Conservation (phyloP, 1,140 invertebrate species). For the Branchinecta lindahli region DNA sequence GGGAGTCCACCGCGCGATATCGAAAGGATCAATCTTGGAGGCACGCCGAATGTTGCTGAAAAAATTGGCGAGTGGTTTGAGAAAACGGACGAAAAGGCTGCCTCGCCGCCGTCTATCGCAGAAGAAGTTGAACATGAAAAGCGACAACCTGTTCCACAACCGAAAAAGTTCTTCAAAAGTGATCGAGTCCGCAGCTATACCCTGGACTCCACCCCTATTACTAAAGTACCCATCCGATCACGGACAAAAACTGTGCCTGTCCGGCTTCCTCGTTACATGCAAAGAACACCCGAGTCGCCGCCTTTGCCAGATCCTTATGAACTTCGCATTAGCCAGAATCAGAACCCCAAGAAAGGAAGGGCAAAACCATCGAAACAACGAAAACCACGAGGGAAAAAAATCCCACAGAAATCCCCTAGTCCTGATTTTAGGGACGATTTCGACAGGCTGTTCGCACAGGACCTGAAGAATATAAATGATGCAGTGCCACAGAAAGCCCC, state of each 20-base stretch:
- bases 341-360: not conserved
- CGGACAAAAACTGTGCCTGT: too few species aligned
- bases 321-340: not conserved
- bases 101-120: not conserved
- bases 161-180: not conserved
- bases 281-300: too few species aligned
- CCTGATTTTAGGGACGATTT: not conserved
- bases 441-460: not conserved
- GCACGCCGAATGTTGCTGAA: not conserved
- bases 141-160: too few species aligned
- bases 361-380: not conserved
- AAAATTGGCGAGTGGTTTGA: not conserved
- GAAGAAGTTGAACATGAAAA: not conserved
- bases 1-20: not conserved
- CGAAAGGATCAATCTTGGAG: not conserved
- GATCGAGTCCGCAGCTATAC: not conserved
- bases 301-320: not conserved
- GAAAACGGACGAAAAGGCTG: not conserved
- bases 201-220: not conserved
- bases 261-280: too few species aligned
- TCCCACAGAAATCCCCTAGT: not conserved
- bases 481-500: not conserved
- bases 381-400: not conserved
- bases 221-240: too few species aligned
- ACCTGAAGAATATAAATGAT: not conserved